Evolutionary conservation across 2,113 vertebrate species (phyloP).

Genomic region (Gallinago jamesoni): DNA sequence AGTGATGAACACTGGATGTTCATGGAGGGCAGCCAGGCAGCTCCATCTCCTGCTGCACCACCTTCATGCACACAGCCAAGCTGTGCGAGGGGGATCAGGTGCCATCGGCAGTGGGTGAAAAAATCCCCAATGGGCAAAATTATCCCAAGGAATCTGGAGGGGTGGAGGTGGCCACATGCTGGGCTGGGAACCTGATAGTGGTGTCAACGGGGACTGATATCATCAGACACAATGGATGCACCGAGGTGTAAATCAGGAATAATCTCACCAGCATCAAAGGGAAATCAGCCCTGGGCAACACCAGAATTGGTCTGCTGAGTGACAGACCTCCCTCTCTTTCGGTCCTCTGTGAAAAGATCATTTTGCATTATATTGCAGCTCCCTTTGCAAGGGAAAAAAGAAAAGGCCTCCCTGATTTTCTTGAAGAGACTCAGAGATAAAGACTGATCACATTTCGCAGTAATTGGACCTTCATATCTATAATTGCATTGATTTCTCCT

Average conservation of each 20-base stretch:
- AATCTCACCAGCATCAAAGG: not conserved
- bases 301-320: not conserved
- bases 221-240: not conserved
- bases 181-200: not conserved
- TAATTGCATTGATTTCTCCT: constrained; percentile 68
- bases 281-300: not conserved
- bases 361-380: not conserved
- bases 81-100: accelerated
- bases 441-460: constrained; percentile 33
- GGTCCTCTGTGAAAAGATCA: not conserved
- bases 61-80: accelerated
- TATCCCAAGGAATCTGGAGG: not conserved
- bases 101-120: accelerated
- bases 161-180: not conserved
- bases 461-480: constrained; percentile 64
- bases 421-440: constrained; percentile 54
- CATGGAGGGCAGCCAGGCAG: not conserved
- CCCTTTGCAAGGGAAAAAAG: not conserved
- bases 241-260: not conserved
- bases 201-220: not conserved
- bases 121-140: accelerated
- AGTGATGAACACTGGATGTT: not conserved
- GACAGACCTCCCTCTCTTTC: not conserved
- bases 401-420: constrained; percentile 31
- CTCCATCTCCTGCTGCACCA: not conserved